These are phyloP conservation scores for Antechinus flavipes DNA, from an alignment of 2,113 vertebrate genomes.

Conservation along the genomic window DNA sequence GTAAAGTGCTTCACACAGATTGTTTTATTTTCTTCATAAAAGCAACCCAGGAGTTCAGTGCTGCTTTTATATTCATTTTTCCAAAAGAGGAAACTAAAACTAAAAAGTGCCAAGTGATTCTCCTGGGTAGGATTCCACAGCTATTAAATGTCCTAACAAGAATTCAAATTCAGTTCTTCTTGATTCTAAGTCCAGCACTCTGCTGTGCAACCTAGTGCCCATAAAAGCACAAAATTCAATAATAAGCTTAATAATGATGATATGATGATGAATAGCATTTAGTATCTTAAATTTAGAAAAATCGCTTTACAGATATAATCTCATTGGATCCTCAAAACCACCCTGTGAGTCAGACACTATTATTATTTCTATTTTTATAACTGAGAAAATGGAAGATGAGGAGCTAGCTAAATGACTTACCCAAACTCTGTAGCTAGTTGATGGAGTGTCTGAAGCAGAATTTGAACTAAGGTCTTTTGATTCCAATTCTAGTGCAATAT, in stretches of 20 bases:
- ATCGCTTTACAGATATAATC: neutral
- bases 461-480: neutral
- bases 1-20: neutral
- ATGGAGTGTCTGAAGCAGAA: neutral
- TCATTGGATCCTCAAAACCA: neutral
- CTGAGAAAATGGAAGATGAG: neutral
- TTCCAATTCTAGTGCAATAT: neutral
- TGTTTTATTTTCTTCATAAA: neutral
- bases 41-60: neutral
- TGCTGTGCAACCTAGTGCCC: neutral
- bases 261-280: neutral
- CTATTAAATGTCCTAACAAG: neutral
- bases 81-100: neutral
- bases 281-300: neutral
- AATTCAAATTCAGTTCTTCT: neutral
- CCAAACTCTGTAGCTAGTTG: neutral
- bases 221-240: neutral
- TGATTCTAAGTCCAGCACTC: neutral
- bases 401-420: neutral
- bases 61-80: neutral
- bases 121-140: neutral
- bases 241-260: neutral
- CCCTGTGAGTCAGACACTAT: neutral
- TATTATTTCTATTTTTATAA: neutral
- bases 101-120: neutral